These are phyloP conservation scores for Rambutsinella grinnellia DNA, from an alignment of 2,888 invertebrate genomes.

Conservation along the genomic window DNA sequence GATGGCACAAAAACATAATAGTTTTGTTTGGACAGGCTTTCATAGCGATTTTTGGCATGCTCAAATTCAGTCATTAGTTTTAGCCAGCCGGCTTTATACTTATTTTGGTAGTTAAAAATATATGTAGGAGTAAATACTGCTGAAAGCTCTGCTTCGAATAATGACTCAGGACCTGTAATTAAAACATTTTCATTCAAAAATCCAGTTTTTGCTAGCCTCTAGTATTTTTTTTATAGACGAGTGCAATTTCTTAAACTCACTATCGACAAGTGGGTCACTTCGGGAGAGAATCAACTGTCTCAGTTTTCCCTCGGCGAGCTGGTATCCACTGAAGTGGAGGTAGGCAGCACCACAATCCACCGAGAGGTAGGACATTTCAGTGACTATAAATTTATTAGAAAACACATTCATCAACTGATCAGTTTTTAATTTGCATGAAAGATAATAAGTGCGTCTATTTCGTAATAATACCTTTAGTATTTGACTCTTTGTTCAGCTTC, in stretches of 20 bases:
- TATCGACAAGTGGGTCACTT: conserved; percentile 55
- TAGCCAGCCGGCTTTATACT: conserved; percentile 65
- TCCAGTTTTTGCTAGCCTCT: conserved; percentile 4
- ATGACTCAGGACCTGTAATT: conserved; percentile 57
- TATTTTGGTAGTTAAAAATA: conserved; percentile 64
- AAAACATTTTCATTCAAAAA: conserved; percentile 16
- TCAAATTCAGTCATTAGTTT: conserved; percentile 64
- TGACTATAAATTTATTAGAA: background rate
- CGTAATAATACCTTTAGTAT: conserved; percentile 25
- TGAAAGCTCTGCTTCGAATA: conserved; percentile 60
- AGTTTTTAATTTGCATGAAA: background rate
- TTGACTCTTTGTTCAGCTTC: conserved; percentile 39
- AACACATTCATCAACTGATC: background rate
- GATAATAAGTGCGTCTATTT: background rate
- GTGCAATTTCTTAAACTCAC: conserved; percentile 24
- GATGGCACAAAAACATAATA: conserved; percentile 61
- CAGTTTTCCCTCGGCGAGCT: conserved; percentile 55
- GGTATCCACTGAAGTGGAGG: conserved; percentile 56
- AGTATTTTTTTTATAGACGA: too few relatives aligned
- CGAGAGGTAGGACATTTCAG: conserved; percentile 52
- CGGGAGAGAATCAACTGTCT: conserved; percentile 46
- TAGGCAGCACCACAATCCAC: conserved; percentile 60
- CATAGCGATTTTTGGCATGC: conserved; percentile 62
- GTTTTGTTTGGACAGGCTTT: conserved; percentile 54
- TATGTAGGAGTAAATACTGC: conserved; percentile 61